Conservation (phyloP, 2,113 vertebrate genomes). For the Lanius ludovicianus region DNA sequence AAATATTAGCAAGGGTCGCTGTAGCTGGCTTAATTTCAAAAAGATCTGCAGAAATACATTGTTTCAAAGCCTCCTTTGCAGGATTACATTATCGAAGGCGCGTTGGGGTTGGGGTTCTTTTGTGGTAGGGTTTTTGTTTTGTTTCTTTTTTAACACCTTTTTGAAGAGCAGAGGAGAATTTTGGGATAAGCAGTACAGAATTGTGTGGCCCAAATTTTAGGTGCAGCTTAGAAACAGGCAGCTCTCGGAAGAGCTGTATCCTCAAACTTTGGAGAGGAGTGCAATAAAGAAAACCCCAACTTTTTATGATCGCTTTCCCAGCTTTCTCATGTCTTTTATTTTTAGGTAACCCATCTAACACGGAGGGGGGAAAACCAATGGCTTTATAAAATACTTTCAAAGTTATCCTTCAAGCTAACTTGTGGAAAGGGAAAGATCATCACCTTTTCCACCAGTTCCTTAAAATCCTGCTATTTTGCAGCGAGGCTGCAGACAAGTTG, state of each 20-base stretch:
- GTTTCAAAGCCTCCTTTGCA: conserved; percentile 41
- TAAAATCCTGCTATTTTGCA: neutral
- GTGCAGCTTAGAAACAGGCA: neutral
- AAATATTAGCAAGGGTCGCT: conserved; percentile 62
- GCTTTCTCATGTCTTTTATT: neutral
- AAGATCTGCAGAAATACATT: conserved; percentile 54
- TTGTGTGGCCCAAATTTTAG: neutral
- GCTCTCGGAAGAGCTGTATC: neutral
- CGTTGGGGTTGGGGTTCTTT: neutral
- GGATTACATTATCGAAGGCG: neutral
- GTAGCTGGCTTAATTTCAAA: conserved; percentile 65
- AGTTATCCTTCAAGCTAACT: conserved; percentile 3
- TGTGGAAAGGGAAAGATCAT: neutral
- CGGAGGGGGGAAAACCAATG: neutral
- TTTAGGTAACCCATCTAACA: neutral
- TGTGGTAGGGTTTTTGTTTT: neutral
- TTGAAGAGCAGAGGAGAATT: neutral
- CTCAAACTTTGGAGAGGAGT: conserved; percentile 31
- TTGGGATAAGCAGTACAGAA: neutral
- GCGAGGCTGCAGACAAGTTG: neutral
- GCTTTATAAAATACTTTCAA: conserved; percentile 11
- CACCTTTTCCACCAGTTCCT: neutral
- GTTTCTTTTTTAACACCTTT: neutral
- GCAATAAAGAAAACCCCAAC: neutral
- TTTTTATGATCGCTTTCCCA: neutral